These are phyloP conservation scores for Osmerus eperlanus DNA, from an alignment of 2,113 vertebrate genomes.

Conservation along the genomic window DNA sequence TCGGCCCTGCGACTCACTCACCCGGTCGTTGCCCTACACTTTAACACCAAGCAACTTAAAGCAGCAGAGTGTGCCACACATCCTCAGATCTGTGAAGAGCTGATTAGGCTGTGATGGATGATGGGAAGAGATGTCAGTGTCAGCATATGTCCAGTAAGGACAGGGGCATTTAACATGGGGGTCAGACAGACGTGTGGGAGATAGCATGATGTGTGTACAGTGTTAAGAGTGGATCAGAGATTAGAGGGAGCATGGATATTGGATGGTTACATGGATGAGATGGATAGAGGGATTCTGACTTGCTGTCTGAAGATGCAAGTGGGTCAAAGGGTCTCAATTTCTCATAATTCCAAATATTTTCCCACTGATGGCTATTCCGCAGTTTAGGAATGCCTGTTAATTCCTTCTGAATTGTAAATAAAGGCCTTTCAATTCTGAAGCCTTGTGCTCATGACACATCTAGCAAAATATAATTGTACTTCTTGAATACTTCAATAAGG, in stretches of 20 bases:
- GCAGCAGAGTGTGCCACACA: background rate
- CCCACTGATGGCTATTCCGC: too few relatives aligned
- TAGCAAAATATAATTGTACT: background rate
- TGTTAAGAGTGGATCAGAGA: constrained; percentile 35
- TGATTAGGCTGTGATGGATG: too few relatives aligned
- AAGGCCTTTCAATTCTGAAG: background rate
- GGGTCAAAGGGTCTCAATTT: constrained; percentile 31
- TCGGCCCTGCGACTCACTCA: too few relatives aligned
- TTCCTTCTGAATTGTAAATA: background rate
- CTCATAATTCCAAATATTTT: too few relatives aligned
- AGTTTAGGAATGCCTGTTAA: too few relatives aligned
- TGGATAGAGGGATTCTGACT: constrained; percentile 27
- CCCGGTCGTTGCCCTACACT: background rate
- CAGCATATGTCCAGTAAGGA: too few relatives aligned
- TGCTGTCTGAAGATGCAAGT: background rate
- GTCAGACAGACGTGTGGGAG: too few relatives aligned
- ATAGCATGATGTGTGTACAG: background rate
- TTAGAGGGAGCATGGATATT: constrained; percentile 44
- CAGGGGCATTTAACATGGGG: too few relatives aligned
- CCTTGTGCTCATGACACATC: background rate
- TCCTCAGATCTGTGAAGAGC: too few relatives aligned
- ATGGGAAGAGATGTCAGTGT: too few relatives aligned
- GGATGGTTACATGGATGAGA: constrained; percentile 23
- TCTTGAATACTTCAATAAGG: constrained; percentile 6
- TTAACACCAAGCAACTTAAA: background rate